phyloP scores from a whole-genome alignment of 2,888 invertebrate genomes.

The Apomyelois bistriatella region DNA sequence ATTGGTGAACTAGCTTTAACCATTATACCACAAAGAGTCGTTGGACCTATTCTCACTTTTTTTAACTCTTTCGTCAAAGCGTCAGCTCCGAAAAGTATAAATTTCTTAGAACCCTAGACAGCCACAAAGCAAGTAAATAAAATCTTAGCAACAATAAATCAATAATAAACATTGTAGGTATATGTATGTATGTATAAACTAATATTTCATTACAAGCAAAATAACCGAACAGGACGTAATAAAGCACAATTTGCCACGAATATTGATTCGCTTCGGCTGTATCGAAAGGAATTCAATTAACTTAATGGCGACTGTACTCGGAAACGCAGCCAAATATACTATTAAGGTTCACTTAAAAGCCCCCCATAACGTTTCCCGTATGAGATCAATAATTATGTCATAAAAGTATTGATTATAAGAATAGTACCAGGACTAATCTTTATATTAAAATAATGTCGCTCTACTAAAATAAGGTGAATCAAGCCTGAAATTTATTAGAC shows the following conservation, averaged over 20 bases:
- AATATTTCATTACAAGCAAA: not conserved
- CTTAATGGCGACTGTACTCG: constrained; percentile 37
- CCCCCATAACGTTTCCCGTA: constrained; percentile 31
- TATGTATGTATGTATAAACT: not conserved
- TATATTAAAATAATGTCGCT: too few species aligned
- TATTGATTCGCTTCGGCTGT: constrained; percentile 33
- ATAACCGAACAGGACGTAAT: constrained; percentile 25
- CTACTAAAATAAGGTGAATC: too few species aligned
- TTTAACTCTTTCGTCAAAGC: too few species aligned
- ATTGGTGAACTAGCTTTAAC: too few species aligned
- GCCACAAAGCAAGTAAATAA: too few species aligned
- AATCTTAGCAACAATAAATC: not conserved
- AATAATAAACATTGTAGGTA: not conserved
- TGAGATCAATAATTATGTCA: constrained; percentile 26
- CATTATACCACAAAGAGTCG: too few species aligned
- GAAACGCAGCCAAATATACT: constrained; percentile 35
- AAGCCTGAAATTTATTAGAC: too few species aligned
- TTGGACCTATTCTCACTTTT: too few species aligned
- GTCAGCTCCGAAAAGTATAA: too few species aligned
- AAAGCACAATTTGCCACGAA: constrained; percentile 34
- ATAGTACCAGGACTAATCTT: constrained; percentile 2
- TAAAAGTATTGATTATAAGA: constrained; percentile 28
- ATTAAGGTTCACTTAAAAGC: constrained; percentile 38
- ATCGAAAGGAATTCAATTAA: constrained; percentile 45
- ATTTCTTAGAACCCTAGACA: too few species aligned